phyloP scores from a whole-genome alignment of 2,797 vertebrate genomes.

The Sebastes glaucus region DNA sequence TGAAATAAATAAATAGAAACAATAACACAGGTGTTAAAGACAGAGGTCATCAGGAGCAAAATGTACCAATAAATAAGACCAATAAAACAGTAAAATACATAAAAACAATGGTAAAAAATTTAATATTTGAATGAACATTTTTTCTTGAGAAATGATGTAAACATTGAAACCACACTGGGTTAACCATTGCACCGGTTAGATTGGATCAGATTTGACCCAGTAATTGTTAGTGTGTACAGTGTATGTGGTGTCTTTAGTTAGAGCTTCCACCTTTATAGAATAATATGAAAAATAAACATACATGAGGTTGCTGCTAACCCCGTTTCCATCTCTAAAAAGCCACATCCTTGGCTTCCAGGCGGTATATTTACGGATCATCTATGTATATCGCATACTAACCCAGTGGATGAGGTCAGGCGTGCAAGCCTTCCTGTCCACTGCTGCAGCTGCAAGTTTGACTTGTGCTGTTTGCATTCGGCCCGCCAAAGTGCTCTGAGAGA shows the following conservation, averaged over 20 bases:
- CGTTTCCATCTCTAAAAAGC: slow-evolving; percentile 12
- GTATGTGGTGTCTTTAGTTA: not conserved
- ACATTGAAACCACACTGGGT: not conserved
- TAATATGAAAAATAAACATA: not conserved
- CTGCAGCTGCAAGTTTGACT: slow-evolving; percentile 36
- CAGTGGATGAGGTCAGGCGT: slow-evolving; percentile 52
- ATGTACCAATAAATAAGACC: no score
- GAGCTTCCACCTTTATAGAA: not conserved
- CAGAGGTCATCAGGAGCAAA: no score
- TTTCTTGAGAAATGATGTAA: not conserved
- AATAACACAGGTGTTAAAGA: no score
- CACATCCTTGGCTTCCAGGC: slow-evolving; percentile 26
- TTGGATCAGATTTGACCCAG: not conserved
- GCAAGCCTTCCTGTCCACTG: slow-evolving; percentile 39
- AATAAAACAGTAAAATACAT: no score
- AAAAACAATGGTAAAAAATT: no score
- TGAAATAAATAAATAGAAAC: no score
- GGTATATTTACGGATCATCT: slow-evolving; percentile 57
- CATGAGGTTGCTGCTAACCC: not conserved
- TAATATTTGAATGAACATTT: not conserved
- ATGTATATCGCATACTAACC: slow-evolving; percentile 50
- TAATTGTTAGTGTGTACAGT: not conserved
- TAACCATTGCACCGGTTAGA: not conserved
- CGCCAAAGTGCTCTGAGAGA: not conserved
- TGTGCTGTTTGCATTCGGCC: slow-evolving; percentile 15